Percentiles rank a stretch among this genome's conserved stretches.
phyloP scores from a whole-genome alignment of 2,113 vertebrate species.

The Caranx melampygus region DNA sequence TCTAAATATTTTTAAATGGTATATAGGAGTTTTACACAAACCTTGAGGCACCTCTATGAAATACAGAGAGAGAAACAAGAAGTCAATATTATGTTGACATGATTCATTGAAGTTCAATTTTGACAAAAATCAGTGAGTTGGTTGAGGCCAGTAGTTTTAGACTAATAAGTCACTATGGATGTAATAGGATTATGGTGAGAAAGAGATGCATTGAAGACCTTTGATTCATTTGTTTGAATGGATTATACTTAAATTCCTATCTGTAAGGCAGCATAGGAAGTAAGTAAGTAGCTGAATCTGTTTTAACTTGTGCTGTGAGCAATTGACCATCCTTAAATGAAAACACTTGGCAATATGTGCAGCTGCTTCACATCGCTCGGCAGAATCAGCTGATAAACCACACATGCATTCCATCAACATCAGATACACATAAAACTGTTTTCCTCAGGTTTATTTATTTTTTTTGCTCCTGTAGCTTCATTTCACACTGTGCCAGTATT shows the following conservation, averaged over 20 bases:
- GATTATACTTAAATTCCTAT: neutral
- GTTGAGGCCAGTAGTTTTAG: neutral
- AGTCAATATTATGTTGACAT: too few relatives aligned
- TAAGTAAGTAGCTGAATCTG: neutral
- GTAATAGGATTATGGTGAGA: too few relatives aligned
- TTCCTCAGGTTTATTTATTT: slow-evolving; percentile 7
- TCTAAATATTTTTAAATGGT: too few relatives aligned
- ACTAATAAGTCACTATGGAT: neutral
- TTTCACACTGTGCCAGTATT: neutral
- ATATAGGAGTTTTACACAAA: too few relatives aligned
- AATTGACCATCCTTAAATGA: neutral
- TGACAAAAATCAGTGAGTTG: too few relatives aligned
- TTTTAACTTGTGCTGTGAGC: neutral
- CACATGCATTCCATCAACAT: slow-evolving; percentile 17
- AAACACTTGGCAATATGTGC: neutral
- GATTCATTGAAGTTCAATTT: too few relatives aligned
- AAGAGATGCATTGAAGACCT: neutral
- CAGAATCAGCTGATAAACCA: slow-evolving; percentile 17
- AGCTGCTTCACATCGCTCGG: neutral
- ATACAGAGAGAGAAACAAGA: too few relatives aligned
- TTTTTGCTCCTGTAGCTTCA: neutral
- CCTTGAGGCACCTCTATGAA: too few relatives aligned
- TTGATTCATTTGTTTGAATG: neutral
- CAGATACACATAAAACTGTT: slow-evolving; percentile 44
- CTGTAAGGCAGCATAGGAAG: neutral